Percentiles rank a stretch among this genome's conserved stretches.
phyloP scores from a whole-genome alignment of 1,140 invertebrate genomes.

The Trypoxylus dichotomus region DNA sequence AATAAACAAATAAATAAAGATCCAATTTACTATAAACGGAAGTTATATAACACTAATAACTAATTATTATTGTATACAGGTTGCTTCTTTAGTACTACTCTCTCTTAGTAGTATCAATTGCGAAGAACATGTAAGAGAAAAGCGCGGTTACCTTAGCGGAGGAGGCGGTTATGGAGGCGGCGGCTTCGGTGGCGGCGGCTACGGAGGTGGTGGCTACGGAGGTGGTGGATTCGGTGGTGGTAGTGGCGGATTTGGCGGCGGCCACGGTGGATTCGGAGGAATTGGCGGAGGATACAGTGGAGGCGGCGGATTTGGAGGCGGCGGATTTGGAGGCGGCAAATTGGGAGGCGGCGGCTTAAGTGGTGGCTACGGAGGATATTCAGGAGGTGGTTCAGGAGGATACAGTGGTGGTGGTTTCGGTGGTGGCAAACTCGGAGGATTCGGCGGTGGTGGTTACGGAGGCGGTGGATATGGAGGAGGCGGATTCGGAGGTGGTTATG shows the following conservation, averaged over 20 bases:
- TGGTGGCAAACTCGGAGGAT: neutral
- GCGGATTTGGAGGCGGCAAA: neutral
- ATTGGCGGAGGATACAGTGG: neutral
- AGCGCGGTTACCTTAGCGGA: neutral
- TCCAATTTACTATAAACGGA: too few relatives aligned
- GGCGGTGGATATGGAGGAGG: neutral
- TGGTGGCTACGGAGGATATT: neutral
- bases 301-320: neutral
- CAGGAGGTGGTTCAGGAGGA: neutral
- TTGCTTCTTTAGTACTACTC: neutral
- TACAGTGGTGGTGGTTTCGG: neutral
- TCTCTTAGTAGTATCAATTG: neutral
- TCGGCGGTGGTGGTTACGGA: neutral
- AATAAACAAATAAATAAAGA: too few relatives aligned
- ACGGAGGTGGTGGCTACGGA: neutral
- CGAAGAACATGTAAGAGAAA: constrained; percentile 8
- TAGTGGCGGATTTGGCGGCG: neutral
- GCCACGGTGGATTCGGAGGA: neutral
- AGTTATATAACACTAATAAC: too few relatives aligned
- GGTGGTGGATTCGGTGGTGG: neutral
- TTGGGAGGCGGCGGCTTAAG: neutral
- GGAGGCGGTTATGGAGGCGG: neutral
- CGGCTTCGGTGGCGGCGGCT: neutral
- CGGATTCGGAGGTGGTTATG: neutral
- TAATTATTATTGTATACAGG: neutral